Percentiles rank a stretch among this genome's conserved stretches.
Evolutionary conservation across 2,113 vertebrate genomes (phyloP).

Genomic region (Pelecanus crispus): DNA sequence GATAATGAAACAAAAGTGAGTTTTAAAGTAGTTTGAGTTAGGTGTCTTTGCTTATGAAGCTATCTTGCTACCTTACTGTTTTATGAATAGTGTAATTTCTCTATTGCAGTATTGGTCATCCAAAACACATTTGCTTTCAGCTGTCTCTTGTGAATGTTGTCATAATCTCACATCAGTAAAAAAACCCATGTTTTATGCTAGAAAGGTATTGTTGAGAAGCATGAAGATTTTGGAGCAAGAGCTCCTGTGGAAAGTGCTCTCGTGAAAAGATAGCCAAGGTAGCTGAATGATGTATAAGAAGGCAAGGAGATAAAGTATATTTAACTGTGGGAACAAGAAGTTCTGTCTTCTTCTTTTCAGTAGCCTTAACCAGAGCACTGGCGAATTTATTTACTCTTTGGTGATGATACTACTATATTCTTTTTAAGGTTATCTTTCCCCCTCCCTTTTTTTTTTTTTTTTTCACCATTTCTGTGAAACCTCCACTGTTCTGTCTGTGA

Average conservation of each 20-base stretch:
- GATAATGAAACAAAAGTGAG: neutral
- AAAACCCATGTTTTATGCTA: neutral
- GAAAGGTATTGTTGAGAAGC: neutral
- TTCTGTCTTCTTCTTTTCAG: neutral
- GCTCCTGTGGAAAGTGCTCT: neutral
- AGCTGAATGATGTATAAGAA: neutral
- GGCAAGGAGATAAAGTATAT: neutral
- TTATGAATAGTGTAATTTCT: neutral
- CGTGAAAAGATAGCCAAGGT: neutral
- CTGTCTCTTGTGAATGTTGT: neutral
- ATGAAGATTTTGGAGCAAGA: neutral
- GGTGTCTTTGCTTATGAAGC: neutral
- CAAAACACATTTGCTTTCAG: neutral
- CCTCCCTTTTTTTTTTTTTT: neutral
- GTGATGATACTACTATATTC: neutral
- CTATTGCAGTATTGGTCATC: neutral
- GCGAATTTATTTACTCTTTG: neutral
- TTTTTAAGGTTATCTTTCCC: neutral
- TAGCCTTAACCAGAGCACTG: neutral
- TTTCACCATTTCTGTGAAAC: neutral
- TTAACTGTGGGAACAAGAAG: neutral
- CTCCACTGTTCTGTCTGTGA: neutral
- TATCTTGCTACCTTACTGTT: neutral
- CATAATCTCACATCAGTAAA: neutral
- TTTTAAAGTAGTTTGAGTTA: neutral